These are phyloP conservation scores for Eptatretus burgeri DNA, from an alignment of 2,113 vertebrate species.

Conservation along the genomic window DNA sequence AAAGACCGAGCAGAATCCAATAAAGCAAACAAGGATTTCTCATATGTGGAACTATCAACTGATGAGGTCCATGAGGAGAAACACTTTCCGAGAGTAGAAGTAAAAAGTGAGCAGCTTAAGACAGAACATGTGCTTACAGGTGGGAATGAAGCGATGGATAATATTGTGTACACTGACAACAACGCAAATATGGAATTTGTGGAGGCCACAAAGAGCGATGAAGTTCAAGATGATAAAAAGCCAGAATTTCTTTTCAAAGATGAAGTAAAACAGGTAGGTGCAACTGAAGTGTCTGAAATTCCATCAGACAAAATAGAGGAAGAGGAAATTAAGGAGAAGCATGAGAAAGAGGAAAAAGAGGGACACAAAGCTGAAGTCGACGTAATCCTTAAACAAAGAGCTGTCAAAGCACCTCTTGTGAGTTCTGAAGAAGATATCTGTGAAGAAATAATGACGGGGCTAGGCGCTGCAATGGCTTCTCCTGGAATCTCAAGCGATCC, in stretches of 20 bases:
- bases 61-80: too few relatives aligned
- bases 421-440: not conserved
- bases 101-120: too few relatives aligned
- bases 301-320: slow-evolving; percentile 40
- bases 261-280: too few relatives aligned
- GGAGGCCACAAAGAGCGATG: slow-evolving; percentile 13
- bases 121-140: too few relatives aligned
- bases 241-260: slow-evolving; percentile 24
- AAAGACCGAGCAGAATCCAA: too few relatives aligned
- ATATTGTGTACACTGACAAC: too few relatives aligned
- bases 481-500: slow-evolving; percentile 1
- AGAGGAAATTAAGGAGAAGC: slow-evolving; percentile 19
- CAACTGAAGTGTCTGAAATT: slow-evolving; percentile 13
- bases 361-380: slow-evolving; percentile 9
- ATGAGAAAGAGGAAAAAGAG: slow-evolving; percentile 19
- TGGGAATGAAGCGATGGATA: too few relatives aligned
- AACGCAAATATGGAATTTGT: too few relatives aligned
- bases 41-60: too few relatives aligned
- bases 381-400: too few relatives aligned
- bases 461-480: not conserved
- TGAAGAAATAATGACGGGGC: not conserved
- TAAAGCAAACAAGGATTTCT: too few relatives aligned
- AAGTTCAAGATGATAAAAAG: slow-evolving; percentile 24
- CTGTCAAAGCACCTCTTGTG: not conserved
- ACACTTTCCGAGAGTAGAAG: too few relatives aligned